A percentile compares a stretch with the other conserved stretches of the same genome.
Conservation (phyloP, 2,113 vertebrate species). For the Lethenteron camtschaticum region DNA sequence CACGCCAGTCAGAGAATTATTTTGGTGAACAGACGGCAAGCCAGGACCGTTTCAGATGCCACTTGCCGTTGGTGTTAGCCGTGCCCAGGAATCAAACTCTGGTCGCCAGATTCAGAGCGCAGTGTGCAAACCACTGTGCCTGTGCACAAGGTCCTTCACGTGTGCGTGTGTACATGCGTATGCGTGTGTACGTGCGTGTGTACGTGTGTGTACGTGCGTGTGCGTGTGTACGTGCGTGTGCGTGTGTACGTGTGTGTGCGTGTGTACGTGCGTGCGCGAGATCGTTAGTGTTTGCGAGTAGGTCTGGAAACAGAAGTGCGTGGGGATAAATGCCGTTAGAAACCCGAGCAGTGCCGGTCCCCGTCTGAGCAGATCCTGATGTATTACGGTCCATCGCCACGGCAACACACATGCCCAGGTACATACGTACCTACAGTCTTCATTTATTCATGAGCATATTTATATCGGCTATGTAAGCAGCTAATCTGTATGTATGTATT, state of each 20-base stretch:
- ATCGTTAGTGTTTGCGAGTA: not conserved
- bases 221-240: slow-evolving; percentile 3
- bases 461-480: not conserved
- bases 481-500: not conserved
- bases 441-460: not conserved
- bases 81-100: no score
- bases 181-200: slow-evolving; percentile 3
- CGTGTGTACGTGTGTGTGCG: not conserved
- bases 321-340: not conserved
- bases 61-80: no score
- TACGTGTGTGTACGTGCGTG: not conserved
- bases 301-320: not conserved
- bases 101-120: no score
- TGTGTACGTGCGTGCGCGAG: not conserved
- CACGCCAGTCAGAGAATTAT: no score
- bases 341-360: no score
- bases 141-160: not conserved
- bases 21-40: no score
- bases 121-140: no score
- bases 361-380: no score
- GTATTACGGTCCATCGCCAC: no score
- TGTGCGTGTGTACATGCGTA: not conserved
- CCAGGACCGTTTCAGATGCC: no score
- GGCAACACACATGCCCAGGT: no score
- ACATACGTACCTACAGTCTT: no score